Base-by-base conservation (phyloP, 2,113 vertebrate genomes). In the Hiodon tergisus region DNA sequence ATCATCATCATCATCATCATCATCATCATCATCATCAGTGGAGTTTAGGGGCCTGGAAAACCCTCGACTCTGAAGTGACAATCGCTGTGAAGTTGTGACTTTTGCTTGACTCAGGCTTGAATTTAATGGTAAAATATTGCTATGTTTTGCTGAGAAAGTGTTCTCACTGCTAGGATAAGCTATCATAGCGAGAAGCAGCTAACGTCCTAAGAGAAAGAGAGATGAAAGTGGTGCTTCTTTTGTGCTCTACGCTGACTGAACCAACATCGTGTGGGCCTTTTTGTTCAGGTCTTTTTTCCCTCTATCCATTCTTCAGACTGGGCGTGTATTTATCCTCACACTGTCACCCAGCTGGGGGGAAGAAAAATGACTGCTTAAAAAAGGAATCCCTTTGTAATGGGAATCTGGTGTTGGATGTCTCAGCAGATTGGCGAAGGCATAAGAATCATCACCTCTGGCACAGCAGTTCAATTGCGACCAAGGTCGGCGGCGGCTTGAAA, bases 381-480 rank as follows among this genome's bases (percentile, higher is more conserved):
- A 72, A 72, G 70, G 55, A 14, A 60, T 9, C 31, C 1, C 4
- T 72, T 72, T 60, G 67, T 73, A 55, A 16, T 71, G 14, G 47
- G 65, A 55, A 78, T 47, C 13, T 75, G 46, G 47, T 60, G 11
- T 72, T 48, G 60, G 6, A 60, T 61, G 31, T 60, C 57, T 8
- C 65, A 47, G 58, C 31, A 72, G 60, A 61, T 72, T 71, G 66
- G 55, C 61, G 59, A 13, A 55, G 75, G 53, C 61, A 65, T 58
- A 62, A 78, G 11, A 65, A 74, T 76, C 53, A 78, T 55, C 72
- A 69, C 69, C 59, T 75, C 6, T 4, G n/a, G n/a, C 67, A 31
- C 47, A 48, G 50, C 17, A 67, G 77, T 59, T 70, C 60, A 31
- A 57, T 73, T 47, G 6, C 46, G 59, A 54, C 72, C 66, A 72